Percentiles rank a stretch among this genome's conserved stretches.
These are phyloP conservation scores for Paratrypauchen microcephalus DNA, from an alignment of 2,797 vertebrate species.

Conservation along the genomic window DNA sequence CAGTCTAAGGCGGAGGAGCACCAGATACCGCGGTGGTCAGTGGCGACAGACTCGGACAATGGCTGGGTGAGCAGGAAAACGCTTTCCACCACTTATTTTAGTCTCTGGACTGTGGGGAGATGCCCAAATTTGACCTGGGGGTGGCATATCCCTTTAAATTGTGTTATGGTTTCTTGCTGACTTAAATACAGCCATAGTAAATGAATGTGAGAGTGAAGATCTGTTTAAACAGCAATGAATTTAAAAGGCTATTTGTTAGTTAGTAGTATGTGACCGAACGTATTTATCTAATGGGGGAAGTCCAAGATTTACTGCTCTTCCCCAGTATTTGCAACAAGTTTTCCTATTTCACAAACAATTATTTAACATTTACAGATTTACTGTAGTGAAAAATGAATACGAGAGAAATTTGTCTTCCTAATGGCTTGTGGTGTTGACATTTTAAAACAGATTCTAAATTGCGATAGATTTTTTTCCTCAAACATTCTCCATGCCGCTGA, in stretches of 20 bases:
- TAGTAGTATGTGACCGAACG: neutral
- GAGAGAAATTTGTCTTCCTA: neutral
- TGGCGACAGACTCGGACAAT: too few relatives aligned
- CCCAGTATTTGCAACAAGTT: neutral
- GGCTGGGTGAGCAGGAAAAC: too few relatives aligned
- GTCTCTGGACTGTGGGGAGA: too few relatives aligned
- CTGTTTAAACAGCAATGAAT: neutral
- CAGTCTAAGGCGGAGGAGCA: too few relatives aligned
- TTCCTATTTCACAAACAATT: neutral
- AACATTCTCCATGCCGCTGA: slow-evolving; percentile 61
- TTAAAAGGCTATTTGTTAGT: neutral
- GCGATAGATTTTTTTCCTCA: slow-evolving; percentile 34
- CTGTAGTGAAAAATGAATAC: neutral
- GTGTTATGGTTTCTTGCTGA: neutral
- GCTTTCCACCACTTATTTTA: too few relatives aligned
- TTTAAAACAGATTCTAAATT: slow-evolving; percentile 33
- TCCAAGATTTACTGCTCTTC: neutral
- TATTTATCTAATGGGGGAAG: neutral
- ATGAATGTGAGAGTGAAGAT: neutral
- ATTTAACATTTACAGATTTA: neutral
- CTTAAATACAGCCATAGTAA: neutral
- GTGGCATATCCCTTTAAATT: too few relatives aligned
- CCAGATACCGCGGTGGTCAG: too few relatives aligned
- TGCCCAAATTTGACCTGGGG: too few relatives aligned
- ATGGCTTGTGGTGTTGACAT: slow-evolving; percentile 21